These are phyloP conservation scores for Litocranius walleri DNA, from an alignment of 2,113 vertebrate genomes.

Conservation along the genomic window DNA sequence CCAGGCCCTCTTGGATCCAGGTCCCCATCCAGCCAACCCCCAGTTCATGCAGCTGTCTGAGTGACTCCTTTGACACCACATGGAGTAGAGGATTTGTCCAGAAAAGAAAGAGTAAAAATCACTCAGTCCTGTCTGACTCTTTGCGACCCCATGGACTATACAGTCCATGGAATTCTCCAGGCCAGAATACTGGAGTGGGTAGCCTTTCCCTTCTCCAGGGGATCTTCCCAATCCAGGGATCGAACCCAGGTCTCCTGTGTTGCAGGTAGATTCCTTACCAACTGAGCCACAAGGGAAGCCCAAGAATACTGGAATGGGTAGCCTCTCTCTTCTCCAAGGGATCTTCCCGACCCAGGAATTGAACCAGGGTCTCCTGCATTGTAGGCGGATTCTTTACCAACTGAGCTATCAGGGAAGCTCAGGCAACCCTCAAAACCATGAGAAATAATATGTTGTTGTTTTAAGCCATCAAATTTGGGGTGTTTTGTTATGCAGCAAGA, in stretches of 20 bases:
- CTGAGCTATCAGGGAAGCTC: background rate
- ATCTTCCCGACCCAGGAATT: background rate
- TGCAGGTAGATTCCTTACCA: background rate
- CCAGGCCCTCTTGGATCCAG: background rate
- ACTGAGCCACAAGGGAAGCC: background rate
- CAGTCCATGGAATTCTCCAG: background rate
- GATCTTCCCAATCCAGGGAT: background rate
- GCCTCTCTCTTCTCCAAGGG: background rate
- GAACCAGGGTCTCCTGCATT: background rate
- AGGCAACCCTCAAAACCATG: background rate
- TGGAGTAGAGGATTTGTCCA: background rate
- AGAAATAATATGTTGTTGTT: background rate
- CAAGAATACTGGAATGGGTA: background rate
- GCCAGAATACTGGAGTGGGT: background rate
- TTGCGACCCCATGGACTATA: background rate
- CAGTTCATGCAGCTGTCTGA: background rate
- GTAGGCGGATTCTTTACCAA: background rate
- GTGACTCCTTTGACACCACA: background rate
- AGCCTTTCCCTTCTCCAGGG: background rate
- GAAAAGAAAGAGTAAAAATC: background rate
- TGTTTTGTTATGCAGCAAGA: background rate
- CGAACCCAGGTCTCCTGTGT: background rate
- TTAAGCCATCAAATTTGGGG: background rate
- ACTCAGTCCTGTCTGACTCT: background rate
- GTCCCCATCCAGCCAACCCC: background rate